Conservation (phyloP, 92 coral and sea anemone species). For the Phenganax stokvisi region DNA sequence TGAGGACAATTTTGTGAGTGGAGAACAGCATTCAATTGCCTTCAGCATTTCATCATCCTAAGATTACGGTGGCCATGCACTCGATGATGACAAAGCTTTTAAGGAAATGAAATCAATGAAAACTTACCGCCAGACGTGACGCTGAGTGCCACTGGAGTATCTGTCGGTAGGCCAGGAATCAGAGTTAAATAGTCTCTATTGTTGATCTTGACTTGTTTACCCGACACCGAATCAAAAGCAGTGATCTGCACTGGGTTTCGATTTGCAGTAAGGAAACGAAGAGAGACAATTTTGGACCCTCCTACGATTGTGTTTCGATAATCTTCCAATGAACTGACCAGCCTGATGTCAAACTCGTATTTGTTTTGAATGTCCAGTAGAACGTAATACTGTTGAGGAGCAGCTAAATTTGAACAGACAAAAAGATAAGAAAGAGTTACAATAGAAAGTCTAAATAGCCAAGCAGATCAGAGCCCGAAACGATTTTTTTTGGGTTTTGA, state of each 20-base stretch:
- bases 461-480: neutral
- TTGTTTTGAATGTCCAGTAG: slow-evolving; percentile 6
- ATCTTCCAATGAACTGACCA: slow-evolving; percentile 10
- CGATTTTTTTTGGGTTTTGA: neutral
- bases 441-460: neutral
- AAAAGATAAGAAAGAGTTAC: neutral
- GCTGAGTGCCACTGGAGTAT: neutral
- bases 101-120: neutral
- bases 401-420: neutral
- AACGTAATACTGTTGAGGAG: slow-evolving; percentile 3
- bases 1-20: no score
- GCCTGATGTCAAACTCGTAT: neutral
- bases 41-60: no score
- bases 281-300: neutral
- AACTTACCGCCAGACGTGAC: slow-evolving; percentile 15
- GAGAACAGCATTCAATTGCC: no score
- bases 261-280: slow-evolving; percentile 22
- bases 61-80: no score
- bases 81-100: no score
- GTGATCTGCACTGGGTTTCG: neutral
- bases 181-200: neutral
- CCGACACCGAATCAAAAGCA: slow-evolving; percentile 13
- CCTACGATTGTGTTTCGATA: neutral
- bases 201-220: slow-evolving; percentile 22
- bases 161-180: slow-evolving; percentile 1